Percentiles rank a stretch among this genome's conserved stretches.
phyloP scores from a whole-genome alignment of 2,113 vertebrate genomes.

The Castor canadensis region DNA sequence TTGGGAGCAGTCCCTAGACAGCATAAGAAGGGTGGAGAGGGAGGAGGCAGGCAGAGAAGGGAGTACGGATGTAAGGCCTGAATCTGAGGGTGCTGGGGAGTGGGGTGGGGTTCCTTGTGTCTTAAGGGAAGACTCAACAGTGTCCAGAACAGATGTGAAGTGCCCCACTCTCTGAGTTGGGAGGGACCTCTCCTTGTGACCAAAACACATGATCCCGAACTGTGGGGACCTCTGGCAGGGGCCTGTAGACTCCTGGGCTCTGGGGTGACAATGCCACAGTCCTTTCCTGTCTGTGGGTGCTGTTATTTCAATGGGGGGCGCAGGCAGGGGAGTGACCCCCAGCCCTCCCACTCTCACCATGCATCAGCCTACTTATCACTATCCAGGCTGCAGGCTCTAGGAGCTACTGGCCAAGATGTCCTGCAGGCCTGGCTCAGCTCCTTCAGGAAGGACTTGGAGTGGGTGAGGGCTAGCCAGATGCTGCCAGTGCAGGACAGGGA shows the following conservation, averaged over 20 bases:
- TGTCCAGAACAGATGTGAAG: accelerated
- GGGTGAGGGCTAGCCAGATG: accelerated
- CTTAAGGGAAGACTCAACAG: background rate
- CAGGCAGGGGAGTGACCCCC: accelerated
- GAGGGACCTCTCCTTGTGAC: background rate
- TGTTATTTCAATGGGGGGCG: background rate
- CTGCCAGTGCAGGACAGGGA: background rate
- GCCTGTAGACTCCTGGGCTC: background rate
- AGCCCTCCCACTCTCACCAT: accelerated
- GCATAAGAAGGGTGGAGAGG: background rate
- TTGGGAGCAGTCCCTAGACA: no score
- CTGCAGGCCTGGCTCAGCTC: background rate
- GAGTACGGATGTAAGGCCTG: no score
- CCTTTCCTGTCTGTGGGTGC: background rate
- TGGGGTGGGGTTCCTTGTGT: background rate
- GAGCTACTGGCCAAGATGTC: no score
- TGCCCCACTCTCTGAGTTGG: background rate
- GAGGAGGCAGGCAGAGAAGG: no score
- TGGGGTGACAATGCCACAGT: accelerated
- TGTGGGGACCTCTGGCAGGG: background rate
- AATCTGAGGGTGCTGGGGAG: no score
- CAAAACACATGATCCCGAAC: no score
- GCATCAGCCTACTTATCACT: accelerated
- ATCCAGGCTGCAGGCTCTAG: background rate
- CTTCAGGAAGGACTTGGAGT: background rate